Percentiles rank a stretch among this genome's conserved stretches.
Conservation (phyloP, 2,113 vertebrate species). For the Pluvianellus socialis region DNA sequence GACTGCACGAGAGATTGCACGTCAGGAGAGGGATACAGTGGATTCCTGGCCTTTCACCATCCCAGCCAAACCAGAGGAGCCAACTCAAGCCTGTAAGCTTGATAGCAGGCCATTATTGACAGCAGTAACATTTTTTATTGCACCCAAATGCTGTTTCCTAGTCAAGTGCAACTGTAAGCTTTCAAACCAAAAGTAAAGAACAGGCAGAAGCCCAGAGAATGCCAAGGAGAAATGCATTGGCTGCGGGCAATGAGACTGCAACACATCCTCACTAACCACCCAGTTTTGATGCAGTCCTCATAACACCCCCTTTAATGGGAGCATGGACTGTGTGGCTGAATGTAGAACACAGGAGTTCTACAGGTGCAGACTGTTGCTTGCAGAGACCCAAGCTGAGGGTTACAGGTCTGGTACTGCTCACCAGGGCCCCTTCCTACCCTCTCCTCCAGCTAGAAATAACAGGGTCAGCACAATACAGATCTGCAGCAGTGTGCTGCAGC, state of each 20-base stretch:
- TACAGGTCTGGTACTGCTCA: background rate
- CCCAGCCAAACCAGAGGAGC: background rate
- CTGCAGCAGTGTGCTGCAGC: background rate
- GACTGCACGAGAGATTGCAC: background rate
- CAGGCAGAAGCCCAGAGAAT: background rate
- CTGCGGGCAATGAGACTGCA: background rate
- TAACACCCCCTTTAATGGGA: background rate
- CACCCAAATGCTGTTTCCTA: background rate
- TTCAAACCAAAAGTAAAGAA: background rate
- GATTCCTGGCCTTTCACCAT: background rate
- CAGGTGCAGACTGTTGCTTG: background rate
- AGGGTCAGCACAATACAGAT: background rate
- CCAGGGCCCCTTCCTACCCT: background rate
- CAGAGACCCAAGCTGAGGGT: background rate
- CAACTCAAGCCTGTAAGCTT: background rate
- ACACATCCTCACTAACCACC: background rate
- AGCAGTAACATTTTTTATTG: background rate
- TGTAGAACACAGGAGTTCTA: background rate
- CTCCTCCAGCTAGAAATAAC: background rate
- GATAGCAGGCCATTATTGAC: rapidly evolving
- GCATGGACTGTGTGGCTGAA: background rate
- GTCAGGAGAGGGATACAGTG: background rate
- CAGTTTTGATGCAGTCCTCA: background rate
- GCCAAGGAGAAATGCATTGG: background rate
- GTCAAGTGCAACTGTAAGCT: background rate